phyloP scores from a whole-genome alignment of 2,888 invertebrate species.

The Orthosia incerta region DNA sequence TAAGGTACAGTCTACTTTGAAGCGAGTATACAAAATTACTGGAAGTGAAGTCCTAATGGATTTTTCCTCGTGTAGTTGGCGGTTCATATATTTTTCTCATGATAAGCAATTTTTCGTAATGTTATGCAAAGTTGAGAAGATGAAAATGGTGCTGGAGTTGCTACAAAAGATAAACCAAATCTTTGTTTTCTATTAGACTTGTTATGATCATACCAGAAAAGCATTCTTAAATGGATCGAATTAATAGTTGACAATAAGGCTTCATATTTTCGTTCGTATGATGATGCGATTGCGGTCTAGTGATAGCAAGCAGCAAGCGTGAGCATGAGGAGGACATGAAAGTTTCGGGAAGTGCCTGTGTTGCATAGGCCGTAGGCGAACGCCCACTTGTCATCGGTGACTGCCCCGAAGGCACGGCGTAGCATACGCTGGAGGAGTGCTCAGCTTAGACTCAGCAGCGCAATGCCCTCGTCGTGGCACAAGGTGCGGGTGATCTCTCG shows the following conservation, averaged over 20 bases:
- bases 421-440: not conserved
- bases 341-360: not conserved
- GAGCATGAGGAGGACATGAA: too few species aligned
- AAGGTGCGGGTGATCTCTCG: not conserved
- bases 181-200: not conserved
- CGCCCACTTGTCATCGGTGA: too few species aligned
- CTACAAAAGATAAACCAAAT: not conserved
- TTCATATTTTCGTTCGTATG: too few species aligned
- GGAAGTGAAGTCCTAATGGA: conserved; percentile 42
- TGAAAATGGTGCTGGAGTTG: not conserved
- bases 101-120: conserved; percentile 28
- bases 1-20: conserved; percentile 21
- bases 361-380: too few species aligned
- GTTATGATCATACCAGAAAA: not conserved
- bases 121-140: conserved; percentile 5
- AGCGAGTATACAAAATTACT: conserved; percentile 27
- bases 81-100: conserved; percentile 38
- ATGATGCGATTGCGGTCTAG: too few species aligned
- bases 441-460: not conserved
- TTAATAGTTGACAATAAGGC: not conserved
- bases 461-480: not conserved
- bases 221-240: not conserved
- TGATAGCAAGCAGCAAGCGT: too few species aligned
- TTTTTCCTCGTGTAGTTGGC: conserved; percentile 39
- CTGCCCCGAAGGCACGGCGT: not conserved